Percentiles rank a stretch among this genome's conserved stretches.
Conservation (phyloP, 2,797 vertebrate genomes). For the Orientallactaga sibirica region DNA sequence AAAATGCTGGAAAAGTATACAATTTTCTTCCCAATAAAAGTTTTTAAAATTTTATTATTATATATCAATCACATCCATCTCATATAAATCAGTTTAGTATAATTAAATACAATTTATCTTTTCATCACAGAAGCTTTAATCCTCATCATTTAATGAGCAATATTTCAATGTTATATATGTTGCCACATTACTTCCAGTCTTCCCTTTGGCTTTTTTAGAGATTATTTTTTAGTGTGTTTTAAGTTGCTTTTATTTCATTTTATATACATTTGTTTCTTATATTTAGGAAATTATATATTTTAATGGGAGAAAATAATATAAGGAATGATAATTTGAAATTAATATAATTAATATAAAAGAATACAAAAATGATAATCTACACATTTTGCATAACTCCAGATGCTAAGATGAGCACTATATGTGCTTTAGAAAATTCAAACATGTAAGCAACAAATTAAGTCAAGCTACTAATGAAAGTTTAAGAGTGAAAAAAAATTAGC, state of each 20-base stretch:
- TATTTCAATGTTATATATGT: not conserved
- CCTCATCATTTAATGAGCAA: not conserved
- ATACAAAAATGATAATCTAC: not conserved
- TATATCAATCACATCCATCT: not conserved
- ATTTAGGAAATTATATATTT: constrained; percentile 1
- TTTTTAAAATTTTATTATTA: not conserved
- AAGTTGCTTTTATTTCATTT: not conserved
- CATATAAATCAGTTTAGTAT: not conserved
- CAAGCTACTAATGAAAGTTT: not conserved
- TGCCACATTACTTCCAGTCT: not conserved
- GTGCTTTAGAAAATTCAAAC: not conserved
- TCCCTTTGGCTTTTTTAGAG: not conserved
- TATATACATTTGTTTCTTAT: not conserved
- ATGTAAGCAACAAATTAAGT: not conserved
- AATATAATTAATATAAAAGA: not conserved
- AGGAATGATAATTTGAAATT: not conserved
- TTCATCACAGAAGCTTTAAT: not conserved
- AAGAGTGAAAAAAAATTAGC: not conserved
- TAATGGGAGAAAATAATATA: not conserved
- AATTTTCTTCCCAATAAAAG: not conserved
- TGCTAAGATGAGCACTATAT: not conserved
- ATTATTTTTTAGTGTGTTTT: not conserved
- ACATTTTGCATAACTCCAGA: not conserved
- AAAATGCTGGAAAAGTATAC: not conserved
- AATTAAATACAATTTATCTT: not conserved